phyloP scores from a whole-genome alignment of 2,113 vertebrate genomes.

The Zapornia atra region DNA sequence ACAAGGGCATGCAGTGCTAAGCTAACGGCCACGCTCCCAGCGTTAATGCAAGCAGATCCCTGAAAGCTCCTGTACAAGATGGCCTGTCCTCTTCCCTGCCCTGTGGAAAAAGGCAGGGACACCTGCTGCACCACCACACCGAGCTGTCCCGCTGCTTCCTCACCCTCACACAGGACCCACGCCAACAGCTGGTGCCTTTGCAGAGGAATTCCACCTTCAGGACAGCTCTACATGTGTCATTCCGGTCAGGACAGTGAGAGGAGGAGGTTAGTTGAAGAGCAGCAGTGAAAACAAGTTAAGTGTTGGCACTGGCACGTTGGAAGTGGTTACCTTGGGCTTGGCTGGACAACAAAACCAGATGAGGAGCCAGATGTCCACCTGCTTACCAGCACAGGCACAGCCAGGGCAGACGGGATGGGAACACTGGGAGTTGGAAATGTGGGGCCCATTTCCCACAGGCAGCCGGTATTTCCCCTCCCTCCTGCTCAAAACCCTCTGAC shows the following conservation, averaged over 20 bases:
- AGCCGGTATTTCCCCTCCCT: not conserved
- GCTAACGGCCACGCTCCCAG: not conserved
- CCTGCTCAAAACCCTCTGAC: not conserved
- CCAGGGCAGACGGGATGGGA: not conserved
- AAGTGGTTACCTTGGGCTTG: not conserved
- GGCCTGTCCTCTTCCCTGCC: not conserved
- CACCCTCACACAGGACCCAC: not conserved
- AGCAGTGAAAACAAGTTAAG: not conserved
- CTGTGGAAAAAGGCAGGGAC: not conserved
- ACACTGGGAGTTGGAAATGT: not conserved
- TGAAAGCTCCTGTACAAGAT: rapidly evolving
- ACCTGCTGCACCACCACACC: not conserved
- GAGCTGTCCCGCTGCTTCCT: not conserved
- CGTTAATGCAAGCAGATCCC: not conserved
- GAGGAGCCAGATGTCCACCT: not conserved
- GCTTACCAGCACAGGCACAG: not conserved
- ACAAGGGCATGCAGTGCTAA: not conserved
- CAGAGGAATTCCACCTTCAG: slow-evolving; percentile 5
- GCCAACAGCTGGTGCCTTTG: not conserved
- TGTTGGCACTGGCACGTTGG: not conserved
- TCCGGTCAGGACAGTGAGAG: rapidly evolving
- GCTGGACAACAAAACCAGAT: not conserved
- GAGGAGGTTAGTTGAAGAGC: not conserved
- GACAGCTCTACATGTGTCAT: not conserved
- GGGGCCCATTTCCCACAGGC: not conserved